These are phyloP conservation scores for Anas bahamensis DNA, from an alignment of 2,797 vertebrate genomes.

Conservation along the genomic window DNA sequence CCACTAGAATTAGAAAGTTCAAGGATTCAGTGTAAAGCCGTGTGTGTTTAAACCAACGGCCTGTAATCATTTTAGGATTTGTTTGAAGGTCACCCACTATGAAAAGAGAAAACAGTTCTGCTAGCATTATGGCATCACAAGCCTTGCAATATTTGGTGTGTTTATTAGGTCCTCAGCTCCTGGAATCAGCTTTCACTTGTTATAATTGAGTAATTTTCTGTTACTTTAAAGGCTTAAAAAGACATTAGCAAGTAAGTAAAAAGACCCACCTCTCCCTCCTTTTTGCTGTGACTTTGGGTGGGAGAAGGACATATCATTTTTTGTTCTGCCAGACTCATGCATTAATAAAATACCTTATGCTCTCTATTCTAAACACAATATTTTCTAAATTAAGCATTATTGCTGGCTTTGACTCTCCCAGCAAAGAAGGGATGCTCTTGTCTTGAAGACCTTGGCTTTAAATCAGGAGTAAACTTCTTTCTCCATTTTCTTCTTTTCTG, in stretches of 20 bases:
- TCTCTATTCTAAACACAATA: neutral
- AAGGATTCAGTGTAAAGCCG: neutral
- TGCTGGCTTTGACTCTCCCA: neutral
- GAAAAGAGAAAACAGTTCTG: neutral
- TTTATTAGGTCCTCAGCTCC: neutral
- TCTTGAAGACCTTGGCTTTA: neutral
- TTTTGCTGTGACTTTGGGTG: neutral
- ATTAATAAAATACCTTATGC: neutral
- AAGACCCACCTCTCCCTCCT: neutral
- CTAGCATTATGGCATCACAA: neutral
- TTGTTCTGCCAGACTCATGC: neutral
- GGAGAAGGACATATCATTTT: neutral
- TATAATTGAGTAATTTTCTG: neutral
- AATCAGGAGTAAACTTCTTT: neutral
- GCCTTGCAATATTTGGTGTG: neutral
- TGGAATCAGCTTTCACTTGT: neutral
- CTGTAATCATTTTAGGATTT: neutral
- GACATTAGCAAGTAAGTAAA: neutral
- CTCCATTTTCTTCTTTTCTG: neutral
- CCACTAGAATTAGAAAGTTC: neutral
- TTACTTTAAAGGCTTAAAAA: constrained; percentile 3
- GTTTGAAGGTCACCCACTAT: neutral
- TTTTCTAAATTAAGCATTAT: neutral
- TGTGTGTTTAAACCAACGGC: neutral
- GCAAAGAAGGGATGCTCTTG: neutral